Evolutionary conservation across 2,888 invertebrate species (phyloP).

Genomic region (Psylliodes chrysocephalus): DNA sequence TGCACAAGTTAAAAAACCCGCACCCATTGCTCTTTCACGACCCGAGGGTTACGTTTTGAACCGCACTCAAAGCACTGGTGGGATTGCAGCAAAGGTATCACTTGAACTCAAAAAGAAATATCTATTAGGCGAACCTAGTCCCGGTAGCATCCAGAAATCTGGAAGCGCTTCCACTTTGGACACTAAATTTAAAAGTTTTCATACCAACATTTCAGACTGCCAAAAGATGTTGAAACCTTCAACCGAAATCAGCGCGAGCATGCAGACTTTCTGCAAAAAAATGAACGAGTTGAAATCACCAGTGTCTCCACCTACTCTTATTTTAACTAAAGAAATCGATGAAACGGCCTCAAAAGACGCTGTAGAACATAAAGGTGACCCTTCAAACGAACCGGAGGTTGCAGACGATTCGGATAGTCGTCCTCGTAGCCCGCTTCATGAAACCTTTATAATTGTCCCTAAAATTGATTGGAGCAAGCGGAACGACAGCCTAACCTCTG

Average conservation of each 20-base stretch:
- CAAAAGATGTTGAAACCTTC: slow-evolving; percentile 87
- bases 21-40: slow-evolving; percentile 58
- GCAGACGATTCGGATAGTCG: slow-evolving; percentile 64
- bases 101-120: slow-evolving; percentile 88
- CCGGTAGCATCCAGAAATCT: slow-evolving; percentile 81
- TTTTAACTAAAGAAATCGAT: slow-evolving; percentile 21
- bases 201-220: slow-evolving; percentile 87
- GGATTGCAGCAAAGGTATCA: slow-evolving; percentile 87
- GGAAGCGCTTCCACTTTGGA: slow-evolving; percentile 87
- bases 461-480: slow-evolving; percentile 68
- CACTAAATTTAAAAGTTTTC: slow-evolving; percentile 84
- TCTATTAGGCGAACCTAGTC: slow-evolving; percentile 76
- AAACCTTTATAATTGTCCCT: slow-evolving; percentile 74
- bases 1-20: slow-evolving; percentile 52
- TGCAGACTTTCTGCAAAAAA: slow-evolving; percentile 73
- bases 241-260: slow-evolving; percentile 71
- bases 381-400: slow-evolving; percentile 40
- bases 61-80: slow-evolving; percentile 86
- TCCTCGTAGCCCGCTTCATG: slow-evolving; percentile 72
- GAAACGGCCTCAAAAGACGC: slow-evolving; percentile 34
- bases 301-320: slow-evolving; percentile 33
- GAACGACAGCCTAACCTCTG: slow-evolving; percentile 66
- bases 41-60: slow-evolving; percentile 82
- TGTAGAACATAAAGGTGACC: slow-evolving; percentile 35
- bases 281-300: slow-evolving; percentile 60